Evolutionary conservation across 2,797 vertebrate species (phyloP).

Genomic region (Triplophysa bombifrons): DNA sequence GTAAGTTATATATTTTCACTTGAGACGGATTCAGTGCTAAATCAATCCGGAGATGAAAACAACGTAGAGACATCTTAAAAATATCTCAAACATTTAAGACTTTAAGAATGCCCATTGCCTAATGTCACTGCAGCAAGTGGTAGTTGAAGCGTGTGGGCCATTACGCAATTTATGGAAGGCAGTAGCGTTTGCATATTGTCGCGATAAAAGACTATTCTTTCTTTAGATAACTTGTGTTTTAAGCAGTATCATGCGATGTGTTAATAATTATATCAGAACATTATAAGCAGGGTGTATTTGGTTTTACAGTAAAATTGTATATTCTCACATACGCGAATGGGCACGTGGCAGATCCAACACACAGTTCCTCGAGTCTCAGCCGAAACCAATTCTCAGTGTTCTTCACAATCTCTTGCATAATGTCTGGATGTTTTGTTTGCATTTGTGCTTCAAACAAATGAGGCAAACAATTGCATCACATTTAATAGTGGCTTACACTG

Average conservation of each 20-base stretch:
- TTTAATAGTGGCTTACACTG: not conserved
- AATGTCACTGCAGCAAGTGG: not conserved
- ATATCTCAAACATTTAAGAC: too few species aligned
- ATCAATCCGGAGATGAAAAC: not conserved
- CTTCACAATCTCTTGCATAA: not conserved
- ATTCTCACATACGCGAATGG: not conserved
- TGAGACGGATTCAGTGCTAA: not conserved
- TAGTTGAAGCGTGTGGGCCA: conserved; percentile 38
- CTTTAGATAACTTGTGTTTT: not conserved
- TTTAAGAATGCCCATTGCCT: not conserved
- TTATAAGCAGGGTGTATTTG: not conserved
- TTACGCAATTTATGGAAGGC: conserved; percentile 70
- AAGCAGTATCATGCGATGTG: not conserved
- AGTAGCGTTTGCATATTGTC: not conserved
- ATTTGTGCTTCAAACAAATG: not conserved
- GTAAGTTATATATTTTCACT: not conserved
- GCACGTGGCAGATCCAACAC: not conserved
- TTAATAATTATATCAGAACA: not conserved
- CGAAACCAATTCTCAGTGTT: not conserved
- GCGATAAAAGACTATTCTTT: not conserved
- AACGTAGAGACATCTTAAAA: not conserved
- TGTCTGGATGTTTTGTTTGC: not conserved
- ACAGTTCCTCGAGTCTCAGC: not conserved
- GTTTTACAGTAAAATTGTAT: not conserved
- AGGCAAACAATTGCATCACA: not conserved